Percentiles rank a stretch among this genome's conserved stretches.
Evolutionary conservation across 2,797 vertebrate species (phyloP).

Genomic region (Ara ararauna): DNA sequence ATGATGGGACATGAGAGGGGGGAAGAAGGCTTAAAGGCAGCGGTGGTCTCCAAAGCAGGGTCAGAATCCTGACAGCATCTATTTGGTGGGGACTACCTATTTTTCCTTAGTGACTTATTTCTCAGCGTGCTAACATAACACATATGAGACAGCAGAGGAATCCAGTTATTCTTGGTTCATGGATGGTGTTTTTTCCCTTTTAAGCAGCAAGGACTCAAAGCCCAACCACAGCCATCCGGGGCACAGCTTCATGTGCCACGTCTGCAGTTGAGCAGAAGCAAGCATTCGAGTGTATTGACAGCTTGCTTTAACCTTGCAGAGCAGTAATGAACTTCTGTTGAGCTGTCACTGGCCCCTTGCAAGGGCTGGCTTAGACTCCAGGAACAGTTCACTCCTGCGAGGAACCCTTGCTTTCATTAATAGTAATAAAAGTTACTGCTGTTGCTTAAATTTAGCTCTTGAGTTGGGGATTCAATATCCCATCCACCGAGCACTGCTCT

Average conservation of each 20-base stretch:
- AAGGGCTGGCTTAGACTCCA: neutral
- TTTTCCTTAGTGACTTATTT: neutral
- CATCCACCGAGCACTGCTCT: neutral
- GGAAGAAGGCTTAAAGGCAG: neutral
- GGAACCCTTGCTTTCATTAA: conserved; percentile 23
- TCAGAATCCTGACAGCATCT: neutral
- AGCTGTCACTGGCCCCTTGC: neutral
- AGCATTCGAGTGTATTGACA: neutral
- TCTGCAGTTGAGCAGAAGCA: conserved; percentile 29
- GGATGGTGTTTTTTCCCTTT: neutral
- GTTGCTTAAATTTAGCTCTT: neutral
- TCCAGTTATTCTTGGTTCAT: neutral
- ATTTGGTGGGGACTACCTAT: fast-evolving
- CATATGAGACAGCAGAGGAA: neutral
- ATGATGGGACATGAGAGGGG: neutral
- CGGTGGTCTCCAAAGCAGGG: neutral
- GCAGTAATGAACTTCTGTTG: neutral
- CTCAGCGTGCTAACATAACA: neutral
- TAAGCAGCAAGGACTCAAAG: neutral
- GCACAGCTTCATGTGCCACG: neutral
- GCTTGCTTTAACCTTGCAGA: neutral
- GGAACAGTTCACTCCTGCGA: neutral
- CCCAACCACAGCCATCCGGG: neutral
- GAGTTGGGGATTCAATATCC: neutral
- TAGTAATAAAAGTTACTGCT: neutral